Conservation (phyloP, 2,113 vertebrate genomes). For the Chelonoidis abingdonii region DNA sequence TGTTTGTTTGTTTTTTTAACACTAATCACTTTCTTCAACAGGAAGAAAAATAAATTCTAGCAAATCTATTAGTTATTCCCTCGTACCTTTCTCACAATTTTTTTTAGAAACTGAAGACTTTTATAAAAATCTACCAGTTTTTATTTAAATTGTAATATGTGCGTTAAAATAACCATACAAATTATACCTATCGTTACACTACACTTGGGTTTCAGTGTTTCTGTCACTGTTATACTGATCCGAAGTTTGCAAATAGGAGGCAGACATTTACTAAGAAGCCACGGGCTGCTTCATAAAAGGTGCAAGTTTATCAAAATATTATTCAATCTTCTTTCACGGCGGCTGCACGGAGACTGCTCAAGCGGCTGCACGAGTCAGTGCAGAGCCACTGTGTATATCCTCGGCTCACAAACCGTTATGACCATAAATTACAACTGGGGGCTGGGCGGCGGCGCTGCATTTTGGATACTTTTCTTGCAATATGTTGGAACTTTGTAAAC, state of each 20-base stretch:
- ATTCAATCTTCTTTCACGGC: not conserved
- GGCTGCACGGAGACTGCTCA: not conserved
- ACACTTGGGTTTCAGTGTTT: not conserved
- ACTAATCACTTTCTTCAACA: not conserved
- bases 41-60: not conserved
- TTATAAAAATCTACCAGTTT: not conserved
- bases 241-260: not conserved
- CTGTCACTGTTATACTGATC: not conserved
- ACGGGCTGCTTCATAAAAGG: not conserved
- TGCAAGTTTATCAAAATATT: not conserved
- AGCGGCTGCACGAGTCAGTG: not conserved
- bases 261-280: not conserved
- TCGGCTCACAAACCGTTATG: conserved; percentile 30
- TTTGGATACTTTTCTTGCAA: not conserved
- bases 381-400: not conserved
- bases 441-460: not conserved
- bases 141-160: not conserved
- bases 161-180: not conserved
- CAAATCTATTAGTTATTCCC: not conserved
- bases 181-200: not conserved
- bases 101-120: not conserved
- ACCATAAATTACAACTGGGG: not conserved
- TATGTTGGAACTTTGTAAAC: not conserved
- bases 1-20: rapidly evolving
- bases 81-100: not conserved